These are phyloP conservation scores for Calephelis perditalis DNA, from an alignment of 2,888 invertebrate species.

Conservation along the genomic window DNA sequence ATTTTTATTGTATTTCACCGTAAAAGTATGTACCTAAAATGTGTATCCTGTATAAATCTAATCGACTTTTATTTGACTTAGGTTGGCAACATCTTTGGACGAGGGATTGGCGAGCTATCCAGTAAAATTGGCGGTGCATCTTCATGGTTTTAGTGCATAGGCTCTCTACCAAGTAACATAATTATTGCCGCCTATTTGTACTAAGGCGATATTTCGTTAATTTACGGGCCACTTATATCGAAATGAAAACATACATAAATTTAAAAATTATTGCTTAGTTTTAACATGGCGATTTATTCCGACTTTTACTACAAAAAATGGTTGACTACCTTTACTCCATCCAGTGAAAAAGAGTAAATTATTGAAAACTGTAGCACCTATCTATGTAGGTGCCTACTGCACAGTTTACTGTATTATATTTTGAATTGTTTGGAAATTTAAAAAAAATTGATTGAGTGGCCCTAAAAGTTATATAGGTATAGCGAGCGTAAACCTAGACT, in stretches of 20 bases:
- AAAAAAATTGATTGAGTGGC: neutral
- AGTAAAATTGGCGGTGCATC: constrained; percentile 91
- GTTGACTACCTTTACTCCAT: too few species aligned
- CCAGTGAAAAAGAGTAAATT: too few species aligned
- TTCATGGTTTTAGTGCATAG: constrained; percentile 86
- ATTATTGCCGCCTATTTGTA: constrained; percentile 36
- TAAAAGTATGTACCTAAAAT: too few species aligned
- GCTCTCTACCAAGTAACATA: constrained; percentile 36
- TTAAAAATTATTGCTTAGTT: too few species aligned
- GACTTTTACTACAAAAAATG: too few species aligned
- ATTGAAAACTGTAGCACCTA: too few species aligned
- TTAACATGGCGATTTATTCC: too few species aligned
- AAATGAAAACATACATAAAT: neutral
- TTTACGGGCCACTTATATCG: constrained; percentile 1
- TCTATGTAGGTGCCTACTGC: too few species aligned
- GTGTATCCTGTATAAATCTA: too few species aligned
- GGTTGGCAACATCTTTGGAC: constrained; percentile 93
- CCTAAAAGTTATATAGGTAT: constrained; percentile 19
- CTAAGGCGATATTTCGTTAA: neutral
- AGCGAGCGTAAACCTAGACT: constrained; percentile 33
- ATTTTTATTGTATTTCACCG: too few species aligned
- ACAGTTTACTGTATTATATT: too few species aligned
- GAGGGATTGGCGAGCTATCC: constrained; percentile 93
- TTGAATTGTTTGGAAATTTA: too few species aligned
- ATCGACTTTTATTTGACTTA: constrained; percentile 46